These are phyloP conservation scores for Drosophila jambulina DNA, from an alignment of 1,140 invertebrate genomes.

Conservation along the genomic window DNA sequence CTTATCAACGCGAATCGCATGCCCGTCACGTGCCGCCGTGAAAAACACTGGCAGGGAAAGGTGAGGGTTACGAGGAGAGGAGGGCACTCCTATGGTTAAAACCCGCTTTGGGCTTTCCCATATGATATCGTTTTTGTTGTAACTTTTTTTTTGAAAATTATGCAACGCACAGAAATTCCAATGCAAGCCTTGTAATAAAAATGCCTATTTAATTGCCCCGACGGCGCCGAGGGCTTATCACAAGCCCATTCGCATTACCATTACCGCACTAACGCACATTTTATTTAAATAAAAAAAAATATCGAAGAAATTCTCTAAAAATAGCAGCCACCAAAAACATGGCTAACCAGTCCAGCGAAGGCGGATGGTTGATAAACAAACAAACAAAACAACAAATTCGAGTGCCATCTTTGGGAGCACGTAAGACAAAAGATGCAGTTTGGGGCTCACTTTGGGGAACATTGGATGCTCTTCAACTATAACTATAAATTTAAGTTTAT, in stretches of 20 bases:
- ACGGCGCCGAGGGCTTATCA: conserved; percentile 71
- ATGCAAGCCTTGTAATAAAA: conserved; percentile 63
- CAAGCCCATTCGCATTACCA: conserved; percentile 49
- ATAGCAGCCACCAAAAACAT: conserved; percentile 48
- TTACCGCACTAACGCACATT: conserved; percentile 61
- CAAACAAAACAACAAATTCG: conserved; percentile 44
- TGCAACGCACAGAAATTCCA: conserved; percentile 70
- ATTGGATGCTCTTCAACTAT: conserved; percentile 30
- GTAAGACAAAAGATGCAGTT: conserved; percentile 41
- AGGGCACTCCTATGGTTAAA: conserved; percentile 10
- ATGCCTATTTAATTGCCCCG: conserved; percentile 71
- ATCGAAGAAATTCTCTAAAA: conserved; percentile 74
- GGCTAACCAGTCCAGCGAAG: conserved; percentile 32
- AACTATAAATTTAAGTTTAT: no score
- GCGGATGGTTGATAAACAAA: conserved; percentile 38
- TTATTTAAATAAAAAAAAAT: conserved; percentile 64
- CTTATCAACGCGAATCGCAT: conserved; percentile 66
- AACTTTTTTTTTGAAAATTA: conserved; percentile 60
- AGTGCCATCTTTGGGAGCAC: conserved; percentile 21
- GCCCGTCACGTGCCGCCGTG: conserved; percentile 66
- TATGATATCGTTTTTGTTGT: conserved; percentile 15
- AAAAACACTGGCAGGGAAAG: conserved; percentile 17
- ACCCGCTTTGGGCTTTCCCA: conserved; percentile 49
- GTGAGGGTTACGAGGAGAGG: conserved; percentile 12
- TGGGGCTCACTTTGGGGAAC: not conserved